Evolutionary conservation across 2,888 invertebrate species (phyloP), one percentile per base, ranked within the genome.

Genomic region (Morpho achilles): DNA sequence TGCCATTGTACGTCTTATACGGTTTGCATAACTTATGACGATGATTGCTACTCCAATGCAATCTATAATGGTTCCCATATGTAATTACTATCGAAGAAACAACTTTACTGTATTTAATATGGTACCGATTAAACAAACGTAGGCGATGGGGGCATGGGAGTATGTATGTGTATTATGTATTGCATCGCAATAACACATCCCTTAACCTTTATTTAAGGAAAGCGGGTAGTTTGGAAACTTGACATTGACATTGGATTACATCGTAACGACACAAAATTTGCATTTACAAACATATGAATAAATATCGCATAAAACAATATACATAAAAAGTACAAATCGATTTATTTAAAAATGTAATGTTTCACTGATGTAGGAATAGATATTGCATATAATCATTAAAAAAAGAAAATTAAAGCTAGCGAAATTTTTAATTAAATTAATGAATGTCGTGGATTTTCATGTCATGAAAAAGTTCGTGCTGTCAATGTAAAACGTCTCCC

Each of bases 21-120:
- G 46, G 50, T 62, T 59, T 53, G 58, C 60, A 62, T 64, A 47
- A 60, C 51, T 57, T 58, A 61, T 63, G 49, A 59, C 60, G 55
- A 58, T 50, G 41, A 62, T 50, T 61, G 59, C 58, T 60, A 56
- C 51, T 58, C 58, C 60, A 60, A 60, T 53, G 55, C 53, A 50
- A 58, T 32, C 50, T 50, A 48, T 53, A 53, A 32, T 32, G 32
- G 32, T 32, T 32, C 32, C 32, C 32, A 32, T 32, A 32, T 32
- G 52, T 58, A 55, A 62, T 62, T 60, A 60, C 46, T 5, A 22
- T 16, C 52, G 46, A 57, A 58, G 41, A 54, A 60, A 42, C 22
- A 10, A 39, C 7, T 49, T 8, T 50, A 32, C 8, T 32, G 7
- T 49, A n/a, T 4, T 6, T 40, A 49, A 23, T 47, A 22, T 23